Percentiles rank a stretch among this genome's conserved stretches.
Conservation (phyloP, 2,113 vertebrate species). For the Acinonyx jubatus region DNA sequence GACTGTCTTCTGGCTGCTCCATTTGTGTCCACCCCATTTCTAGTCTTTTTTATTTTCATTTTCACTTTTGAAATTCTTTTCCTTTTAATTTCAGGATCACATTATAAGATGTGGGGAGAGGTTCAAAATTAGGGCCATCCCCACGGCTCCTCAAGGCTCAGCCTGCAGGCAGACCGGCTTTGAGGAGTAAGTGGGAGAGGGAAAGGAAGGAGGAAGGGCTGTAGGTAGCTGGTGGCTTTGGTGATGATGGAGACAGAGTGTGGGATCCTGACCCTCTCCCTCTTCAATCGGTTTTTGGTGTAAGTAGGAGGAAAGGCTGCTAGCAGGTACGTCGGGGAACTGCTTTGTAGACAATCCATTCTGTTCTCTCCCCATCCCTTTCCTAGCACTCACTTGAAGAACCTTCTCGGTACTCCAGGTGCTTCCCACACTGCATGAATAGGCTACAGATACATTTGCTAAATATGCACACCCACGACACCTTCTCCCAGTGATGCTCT, state of each 20-base stretch:
- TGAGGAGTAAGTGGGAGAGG: neutral
- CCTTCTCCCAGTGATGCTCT: neutral
- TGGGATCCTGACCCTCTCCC: neutral
- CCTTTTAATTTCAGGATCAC: neutral
- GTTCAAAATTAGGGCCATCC: neutral
- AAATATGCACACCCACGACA: neutral
- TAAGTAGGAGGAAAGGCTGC: neutral
- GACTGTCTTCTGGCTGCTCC: neutral
- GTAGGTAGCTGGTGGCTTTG: neutral
- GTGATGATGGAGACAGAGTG: neutral
- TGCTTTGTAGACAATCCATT: neutral
- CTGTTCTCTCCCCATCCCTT: neutral
- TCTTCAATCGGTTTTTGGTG: neutral
- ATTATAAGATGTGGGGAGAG: neutral
- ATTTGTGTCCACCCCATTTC: fast-evolving
- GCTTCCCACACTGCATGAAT: neutral
- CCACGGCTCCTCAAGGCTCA: neutral
- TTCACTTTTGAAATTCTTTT: neutral
- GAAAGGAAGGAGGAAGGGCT: neutral
- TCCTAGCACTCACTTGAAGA: neutral
- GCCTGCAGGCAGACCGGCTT: neutral
- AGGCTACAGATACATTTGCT: neutral
- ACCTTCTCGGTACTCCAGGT: neutral
- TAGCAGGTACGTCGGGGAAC: neutral
- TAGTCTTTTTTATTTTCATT: neutral